Evolutionary conservation across 2,888 invertebrate species (phyloP), one percentile per base, ranked within the genome.

Genomic region (Clostera curtula): DNA sequence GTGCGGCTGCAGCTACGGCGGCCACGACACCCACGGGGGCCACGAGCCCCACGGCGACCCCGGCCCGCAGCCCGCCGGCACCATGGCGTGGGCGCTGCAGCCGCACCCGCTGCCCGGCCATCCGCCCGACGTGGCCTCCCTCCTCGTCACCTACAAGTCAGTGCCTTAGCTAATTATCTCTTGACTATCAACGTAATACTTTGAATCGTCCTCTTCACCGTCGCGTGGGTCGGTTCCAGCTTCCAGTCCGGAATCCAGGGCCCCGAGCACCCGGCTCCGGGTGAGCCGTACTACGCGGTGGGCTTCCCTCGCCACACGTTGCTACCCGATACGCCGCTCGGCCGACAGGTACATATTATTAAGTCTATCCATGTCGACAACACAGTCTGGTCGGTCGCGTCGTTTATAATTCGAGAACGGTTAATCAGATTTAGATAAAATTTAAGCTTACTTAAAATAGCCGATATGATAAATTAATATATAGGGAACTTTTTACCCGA

Each of bases 221-320:
- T 9, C 7, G 7, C 21, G 6, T n/a, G 12, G 24, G 18, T 19
- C 20, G 9, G 16, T 20, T 12, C n/a, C 55, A 93, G 93, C 56
- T 93, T 96, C 73, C 90, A 90, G 36, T 92, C 93, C 21, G 96
- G 96, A 1, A 88, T 91, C 40, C 96, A 96, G 83, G 90, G 90
- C 11, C 72, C 87, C 16, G 88, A 89, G 43, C 93, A 94, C 79
- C 94, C 94, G 18, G 87, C 87, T 73, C 93, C 94, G 1, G 94
- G 94, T 9, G 86, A 90, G 40, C 90, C 93, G n/a, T 95, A 92
- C 73, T 93, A 93, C 72, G 94, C 95, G 2, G 93, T 94, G 17
- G 94, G 95, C 9, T 95, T 95, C 74, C 95, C 95, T 11, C 83
- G 92, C 6, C 89, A 90, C 52, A 91, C 90, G 70, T 93, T 92